Conservation (phyloP, 2,888 invertebrate species). For the Heliconius sara region DNA sequence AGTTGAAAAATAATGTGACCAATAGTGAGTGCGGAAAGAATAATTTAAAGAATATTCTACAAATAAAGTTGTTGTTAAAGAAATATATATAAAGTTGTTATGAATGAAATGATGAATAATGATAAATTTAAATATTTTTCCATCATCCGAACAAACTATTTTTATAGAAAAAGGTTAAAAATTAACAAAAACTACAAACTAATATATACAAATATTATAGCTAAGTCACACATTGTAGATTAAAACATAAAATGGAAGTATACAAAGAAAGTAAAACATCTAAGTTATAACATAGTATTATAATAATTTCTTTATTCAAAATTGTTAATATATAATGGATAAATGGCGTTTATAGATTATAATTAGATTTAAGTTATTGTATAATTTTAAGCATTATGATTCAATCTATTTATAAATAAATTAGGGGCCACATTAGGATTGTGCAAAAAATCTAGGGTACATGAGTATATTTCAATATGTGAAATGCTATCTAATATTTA, state of each 20-base stretch:
- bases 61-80: background rate
- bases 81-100: background rate
- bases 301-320: background rate
- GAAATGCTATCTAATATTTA: background rate
- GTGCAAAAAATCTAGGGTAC: slow-evolving; percentile 8
- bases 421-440: background rate
- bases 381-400: background rate
- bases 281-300: background rate
- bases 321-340: background rate
- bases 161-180: slow-evolving; percentile 28
- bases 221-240: slow-evolving; percentile 4
- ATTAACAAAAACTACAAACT: background rate
- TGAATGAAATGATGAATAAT: too few species aligned
- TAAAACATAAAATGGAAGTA: slow-evolving; percentile 7
- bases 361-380: background rate
- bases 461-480: slow-evolving; percentile 7
- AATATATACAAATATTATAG: slow-evolving; percentile 1
- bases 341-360: background rate
- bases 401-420: background rate
- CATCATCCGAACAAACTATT: slow-evolving; percentile 38
- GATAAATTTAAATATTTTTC: background rate
- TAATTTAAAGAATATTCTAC: background rate
- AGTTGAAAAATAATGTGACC: slow-evolving; percentile 30
- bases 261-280: background rate
- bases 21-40: slow-evolving; percentile 32